These are phyloP conservation scores for Emydocephalus ijimae DNA, from an alignment of 2,113 vertebrate genomes.

Conservation along the genomic window DNA sequence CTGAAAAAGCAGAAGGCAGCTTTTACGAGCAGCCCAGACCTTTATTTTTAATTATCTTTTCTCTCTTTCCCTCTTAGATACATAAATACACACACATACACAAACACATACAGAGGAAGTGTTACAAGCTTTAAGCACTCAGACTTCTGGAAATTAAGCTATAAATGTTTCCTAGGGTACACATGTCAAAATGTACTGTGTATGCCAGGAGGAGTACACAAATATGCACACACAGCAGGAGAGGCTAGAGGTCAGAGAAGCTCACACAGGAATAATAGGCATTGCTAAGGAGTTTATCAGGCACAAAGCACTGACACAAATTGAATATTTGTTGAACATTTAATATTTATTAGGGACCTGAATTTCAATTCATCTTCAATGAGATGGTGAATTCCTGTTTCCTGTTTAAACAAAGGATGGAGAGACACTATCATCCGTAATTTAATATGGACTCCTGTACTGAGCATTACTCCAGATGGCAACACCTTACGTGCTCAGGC, in stretches of 20 bases:
- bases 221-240: neutral
- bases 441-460: neutral
- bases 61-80: neutral
- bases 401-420: neutral
- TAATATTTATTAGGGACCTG: neutral
- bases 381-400: neutral
- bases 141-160: conserved; percentile 23
- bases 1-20: conserved; percentile 4
- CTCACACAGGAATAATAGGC: neutral
- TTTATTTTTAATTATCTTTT: neutral
- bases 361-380: neutral
- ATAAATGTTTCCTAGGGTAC: conserved; percentile 10
- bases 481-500: neutral
- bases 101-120: neutral
- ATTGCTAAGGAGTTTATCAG: neutral
- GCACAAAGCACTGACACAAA: neutral
- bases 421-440: neutral
- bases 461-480: neutral
- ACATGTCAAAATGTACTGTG: neutral
- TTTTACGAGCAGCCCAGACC: conserved; percentile 15
- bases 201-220: conserved; percentile 10
- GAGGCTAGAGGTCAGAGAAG: neutral
- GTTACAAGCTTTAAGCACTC: neutral
- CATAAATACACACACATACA: neutral
- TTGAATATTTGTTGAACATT: neutral